Base-by-base conservation (phyloP, 1,140 invertebrate species). In the Nebria ingens region DNA sequence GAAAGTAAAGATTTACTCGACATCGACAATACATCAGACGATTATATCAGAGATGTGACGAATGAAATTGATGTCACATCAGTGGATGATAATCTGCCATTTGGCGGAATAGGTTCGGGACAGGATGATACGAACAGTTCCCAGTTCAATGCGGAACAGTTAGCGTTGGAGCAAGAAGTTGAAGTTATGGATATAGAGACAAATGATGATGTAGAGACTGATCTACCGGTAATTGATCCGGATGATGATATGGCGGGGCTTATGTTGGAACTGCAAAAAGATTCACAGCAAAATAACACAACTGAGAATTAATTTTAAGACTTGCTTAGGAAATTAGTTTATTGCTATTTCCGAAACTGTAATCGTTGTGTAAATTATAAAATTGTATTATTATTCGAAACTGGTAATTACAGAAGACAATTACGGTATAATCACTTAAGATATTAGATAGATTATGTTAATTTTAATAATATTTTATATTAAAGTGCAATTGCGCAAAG, bases 231-330 rank as follows among this genome's bases (percentile, higher is more conserved):
- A 52, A 73, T 74, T 23, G 72, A 74, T 62, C 72, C 72, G 1
- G 72, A 74, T 34, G 72, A 74, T 51, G 72, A 74, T 53, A 71
- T 74, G 65, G 72, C 72, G 17, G 72, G 72, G 17, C 56, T 73
- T 51, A 74, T 74, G 72, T 64, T 71, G 19, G 72, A 74, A 61
- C 72, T 74, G 71, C 72, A 71, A n/a, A 71, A 74, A 52, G 63
- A 63, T 45, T 12, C n/a, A n/a, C n/a, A n/a, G n/a, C n/a, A n/a
- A n/a, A n/a, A n/a, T n/a, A n/a, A n/a, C n/a, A n/a, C n/a, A n/a
- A n/a, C n/a, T n/a, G n/a, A n/a, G n/a, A n/a, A n/a, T n/a, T n/a
- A n/a, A n/a, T n/a, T n/a, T n/a, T n/a, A n/a, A n/a, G n/a, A n/a
- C n/a, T n/a, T n/a, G n/a, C n/a, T n/a, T n/a, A n/a, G n/a, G n/a